Evolutionary conservation across 2,797 vertebrate genomes (phyloP), one percentile per base, ranked within the genome.

Genomic region (Numenius phaeopus): DNA sequence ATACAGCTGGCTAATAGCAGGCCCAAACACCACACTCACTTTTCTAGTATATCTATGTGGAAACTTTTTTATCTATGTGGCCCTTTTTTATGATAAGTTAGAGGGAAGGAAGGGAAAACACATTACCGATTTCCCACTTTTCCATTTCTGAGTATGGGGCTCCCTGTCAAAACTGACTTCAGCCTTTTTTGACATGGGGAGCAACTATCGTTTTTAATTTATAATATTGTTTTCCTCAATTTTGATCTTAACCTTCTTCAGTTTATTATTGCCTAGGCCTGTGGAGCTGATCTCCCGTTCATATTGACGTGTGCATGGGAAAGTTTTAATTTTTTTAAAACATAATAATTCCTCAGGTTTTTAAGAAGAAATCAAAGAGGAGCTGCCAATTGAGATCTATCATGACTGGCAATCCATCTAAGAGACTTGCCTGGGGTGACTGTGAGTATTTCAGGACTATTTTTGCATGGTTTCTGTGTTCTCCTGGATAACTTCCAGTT

Each of bases 361-460:
- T 91, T 87, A 80, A 89, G 94, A 90, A 81, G 86, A 94, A 76
- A 85, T n/a, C 32, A 70, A 86, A 90, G 66, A 92, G 50, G 22
- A 94, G 6, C 59, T 89, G 58, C 76, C 82, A 93, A 46, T 64
- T 46, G 32, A 67, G 73, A 46, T 65, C 66, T 67, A 0, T 37
- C 82, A 94, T 96, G 96, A 91, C 23, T 89, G 65, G 75, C 46
- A 76, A 54, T 24, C 47, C 71, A 4, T 57, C 13, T 64, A 65
- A 80, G 93, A 97, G 59, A 71, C 62, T 64, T 92, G 47, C 52
- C 27, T 96, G 93, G 89, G 93, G 47, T 83, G 92, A 96, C 92
- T 86, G 95, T 95, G 79, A 96, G 83, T 97, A 94, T 97, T 88
- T 77, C 30, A 82, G 47, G 39, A 30, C 42, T 70, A 7, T 65